phyloP scores from a whole-genome alignment of 2,888 invertebrate species.

The Gordius sp. region DNA sequence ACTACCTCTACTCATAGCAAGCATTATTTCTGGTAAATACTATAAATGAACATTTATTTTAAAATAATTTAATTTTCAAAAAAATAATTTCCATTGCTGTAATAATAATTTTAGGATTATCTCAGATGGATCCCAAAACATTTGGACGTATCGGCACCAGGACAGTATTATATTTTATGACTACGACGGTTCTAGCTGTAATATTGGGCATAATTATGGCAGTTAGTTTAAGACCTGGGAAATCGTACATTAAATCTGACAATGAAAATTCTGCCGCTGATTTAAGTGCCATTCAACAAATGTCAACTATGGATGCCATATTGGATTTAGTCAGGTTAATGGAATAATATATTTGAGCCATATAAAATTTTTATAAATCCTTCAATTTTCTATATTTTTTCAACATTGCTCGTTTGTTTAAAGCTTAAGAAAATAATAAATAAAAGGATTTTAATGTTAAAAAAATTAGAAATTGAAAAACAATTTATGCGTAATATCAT shows the following conservation, averaged over 20 bases:
- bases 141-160: constrained; percentile 40
- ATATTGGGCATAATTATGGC: constrained; percentile 40
- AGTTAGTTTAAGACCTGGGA: constrained; percentile 39
- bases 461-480: too few species aligned
- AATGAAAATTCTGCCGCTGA: constrained; percentile 19
- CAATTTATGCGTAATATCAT: too few species aligned
- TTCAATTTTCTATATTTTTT: constrained; percentile 18
- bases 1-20: constrained; percentile 40
- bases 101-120: constrained; percentile 32
- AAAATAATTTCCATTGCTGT: not conserved
- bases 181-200: constrained; percentile 39
- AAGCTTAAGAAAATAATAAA: too few species aligned
- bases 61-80: not conserved
- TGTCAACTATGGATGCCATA: constrained; percentile 45
- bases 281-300: constrained; percentile 24
- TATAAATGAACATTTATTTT: not conserved
- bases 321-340: constrained; percentile 58
- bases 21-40: constrained; percentile 37
- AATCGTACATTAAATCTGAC: constrained; percentile 29
- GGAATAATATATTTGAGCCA: too few species aligned
- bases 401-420: constrained; percentile 27
- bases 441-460: too few species aligned
- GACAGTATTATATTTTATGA: constrained; percentile 39
- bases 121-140: constrained; percentile 38
- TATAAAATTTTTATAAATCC: too few species aligned